Base-by-base conservation (phyloP, 2,888 invertebrate genomes). In the Zele albiditarsus region DNA sequence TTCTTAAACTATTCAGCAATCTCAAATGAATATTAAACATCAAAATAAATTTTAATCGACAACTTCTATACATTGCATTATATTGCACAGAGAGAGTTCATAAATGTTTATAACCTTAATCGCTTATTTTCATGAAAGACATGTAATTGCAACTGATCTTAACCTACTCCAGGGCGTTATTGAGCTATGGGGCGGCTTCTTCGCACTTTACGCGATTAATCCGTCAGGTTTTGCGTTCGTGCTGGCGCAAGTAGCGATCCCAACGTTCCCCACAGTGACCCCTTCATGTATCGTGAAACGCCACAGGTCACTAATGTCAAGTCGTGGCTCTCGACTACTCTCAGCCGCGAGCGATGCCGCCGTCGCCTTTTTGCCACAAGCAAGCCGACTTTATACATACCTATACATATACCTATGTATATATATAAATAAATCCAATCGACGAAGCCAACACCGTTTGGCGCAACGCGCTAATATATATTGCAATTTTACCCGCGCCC, bases 151-250 rank as follows among this genome's bases (percentile, higher is more conserved):
- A 27, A 28, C 46, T 28, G 68, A 68, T 68, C 49, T 68, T 25
- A 68, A 68, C 68, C 68, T 68, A 68, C 68, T 49, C 20, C 20
- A 53, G 53, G 63, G 62, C 62, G 74, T 69, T 74, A 60, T 69
- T 28, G 38, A 46, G 38, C 66, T 25, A 58, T 33, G 68, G 71
- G 68, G 69, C 66, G 75, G 75, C 79, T 77, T 80, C 78, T 86
- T 86, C 84, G 83, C 86, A 84, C 86, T 85, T 84, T 82, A 77
- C 81, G 84, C 82, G 83, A 86, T 86, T 85, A 86, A 85, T 85
- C 85, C 85, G 84, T 85, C 80, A 80, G 80, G 80, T 80, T 79
- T 77, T 71, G 75, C 77, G 75, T 73, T 77, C 78, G 77, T 77
- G 76, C 68, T 72, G 73, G 84, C 84, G 83, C 84, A 84, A 86